Evolutionary conservation across 2,888 invertebrate species (phyloP).

Genomic region (Drosophila atripex): DNA sequence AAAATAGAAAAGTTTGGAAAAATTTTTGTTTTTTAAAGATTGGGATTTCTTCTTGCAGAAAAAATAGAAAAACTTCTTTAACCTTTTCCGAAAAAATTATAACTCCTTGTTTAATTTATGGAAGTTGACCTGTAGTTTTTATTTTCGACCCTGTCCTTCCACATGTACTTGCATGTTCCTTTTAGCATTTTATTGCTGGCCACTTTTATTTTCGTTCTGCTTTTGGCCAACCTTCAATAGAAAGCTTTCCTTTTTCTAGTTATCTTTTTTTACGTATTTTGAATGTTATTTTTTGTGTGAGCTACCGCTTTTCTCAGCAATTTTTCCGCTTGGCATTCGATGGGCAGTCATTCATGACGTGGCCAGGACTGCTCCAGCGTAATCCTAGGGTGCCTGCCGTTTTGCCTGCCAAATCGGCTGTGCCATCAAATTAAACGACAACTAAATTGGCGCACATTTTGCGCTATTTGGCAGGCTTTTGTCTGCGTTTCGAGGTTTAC

Average conservation of each 20-base stretch:
- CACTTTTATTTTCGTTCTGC: slow-evolving; percentile 45
- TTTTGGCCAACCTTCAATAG: slow-evolving; percentile 9
- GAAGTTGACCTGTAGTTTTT: slow-evolving; percentile 21
- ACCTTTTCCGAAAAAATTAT: no score
- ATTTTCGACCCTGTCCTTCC: slow-evolving; percentile 17
- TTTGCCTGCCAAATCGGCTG: slow-evolving; percentile 59
- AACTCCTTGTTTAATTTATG: background rate
- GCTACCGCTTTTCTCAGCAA: slow-evolving; percentile 48
- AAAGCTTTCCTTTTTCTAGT: slow-evolving; percentile 7
- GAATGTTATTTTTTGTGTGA: slow-evolving; percentile 17
- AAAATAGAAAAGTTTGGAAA: no score
- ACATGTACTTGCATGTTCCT: slow-evolving; percentile 31
- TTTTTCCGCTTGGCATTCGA: slow-evolving; percentile 25
- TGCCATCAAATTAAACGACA: slow-evolving; percentile 69
- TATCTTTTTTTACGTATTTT: slow-evolving; percentile 7
- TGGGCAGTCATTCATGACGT: slow-evolving; percentile 52
- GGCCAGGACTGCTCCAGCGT: slow-evolving; percentile 30
- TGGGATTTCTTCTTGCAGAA: no score
- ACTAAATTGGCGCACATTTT: slow-evolving; percentile 68
- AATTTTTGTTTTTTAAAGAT: no score
- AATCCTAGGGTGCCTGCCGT: slow-evolving; percentile 41
- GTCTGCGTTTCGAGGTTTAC: slow-evolving; percentile 49
- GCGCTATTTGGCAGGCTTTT: slow-evolving; percentile 67
- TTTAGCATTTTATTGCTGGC: slow-evolving; percentile 55
- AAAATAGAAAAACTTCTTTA: no score